Evolutionary conservation across 23 tunicate genomes (phyloP).

Genomic region (Styela plicata): DNA sequence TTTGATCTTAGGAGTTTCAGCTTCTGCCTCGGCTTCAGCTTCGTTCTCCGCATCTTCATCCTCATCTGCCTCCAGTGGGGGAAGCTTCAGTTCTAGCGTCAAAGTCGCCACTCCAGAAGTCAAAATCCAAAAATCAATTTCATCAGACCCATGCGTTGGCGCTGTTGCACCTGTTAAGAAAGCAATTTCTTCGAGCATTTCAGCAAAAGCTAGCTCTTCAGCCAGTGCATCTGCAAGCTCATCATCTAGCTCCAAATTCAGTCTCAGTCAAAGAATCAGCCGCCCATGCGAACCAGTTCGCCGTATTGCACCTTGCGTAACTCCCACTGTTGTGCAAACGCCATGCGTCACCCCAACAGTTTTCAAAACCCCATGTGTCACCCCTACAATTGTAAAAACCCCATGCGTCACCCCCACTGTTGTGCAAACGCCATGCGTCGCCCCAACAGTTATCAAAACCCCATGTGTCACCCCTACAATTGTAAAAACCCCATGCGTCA

Average conservation of each 20-base stretch:
- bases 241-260: background rate
- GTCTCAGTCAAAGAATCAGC: background rate
- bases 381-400: background rate
- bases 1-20: too few species aligned
- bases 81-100: conserved; percentile 16
- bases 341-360: too few species aligned
- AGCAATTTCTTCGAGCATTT: background rate
- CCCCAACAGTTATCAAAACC: background rate
- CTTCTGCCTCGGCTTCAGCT: background rate
- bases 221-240: background rate
- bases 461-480: background rate
- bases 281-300: too few species aligned
- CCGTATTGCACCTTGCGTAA: too few species aligned
- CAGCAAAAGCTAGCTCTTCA: background rate
- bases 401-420: background rate
- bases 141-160: background rate
- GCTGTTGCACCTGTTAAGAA: background rate
- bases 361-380: background rate
- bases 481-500: background rate
- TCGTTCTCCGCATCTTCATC: conserved; percentile 46
- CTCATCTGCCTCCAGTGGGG: conserved; percentile 32
- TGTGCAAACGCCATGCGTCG: background rate
- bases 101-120: conserved; percentile 5
- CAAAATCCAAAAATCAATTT: background rate
- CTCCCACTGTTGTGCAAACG: too few species aligned